Evolutionary conservation across 2,888 invertebrate genomes (phyloP), one percentile per base, ranked within the genome.

Genomic region (Meandrusa payeni): DNA sequence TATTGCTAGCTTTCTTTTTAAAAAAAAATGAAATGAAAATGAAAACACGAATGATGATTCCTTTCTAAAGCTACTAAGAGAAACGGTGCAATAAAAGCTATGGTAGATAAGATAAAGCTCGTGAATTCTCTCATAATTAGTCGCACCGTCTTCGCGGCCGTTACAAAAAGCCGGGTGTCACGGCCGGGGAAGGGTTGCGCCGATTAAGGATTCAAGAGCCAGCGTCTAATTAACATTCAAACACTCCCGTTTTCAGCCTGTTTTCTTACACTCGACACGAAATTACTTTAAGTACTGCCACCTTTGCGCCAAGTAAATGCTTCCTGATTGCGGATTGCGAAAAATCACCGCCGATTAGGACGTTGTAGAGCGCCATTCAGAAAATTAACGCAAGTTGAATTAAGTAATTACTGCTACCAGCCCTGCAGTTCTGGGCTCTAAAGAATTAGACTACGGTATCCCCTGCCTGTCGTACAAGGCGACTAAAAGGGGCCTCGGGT

Each of bases 191-290:
- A 61, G 69, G 70, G 69, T 66, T 70, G 63, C 61, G 56, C 46
- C 69, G 70, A 78, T 80, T 80, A 78, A 67, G 61, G 64, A 77
- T 79, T 80, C 72, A 78, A 78, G 75, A 73, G 73, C 68, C 61
- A 59, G 57, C 52, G 58, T 64, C 71, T 79, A 81, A 82, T 81
- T 81, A 81, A 69, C 76, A 71, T 61, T 59, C 55, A 58, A 55
- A 61, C 60, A 58, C 64, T 63, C 59, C 55, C 65, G 62, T 63
- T 69, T 67, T 61, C 63, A 60, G 64, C 54, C 70, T 76, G 70
- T 78, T 81, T 78, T 62, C 69, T 70, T 57, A 59, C 65, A 65
- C 67, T 74, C 63, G 52, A 65, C 58, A 51, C 55, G 48, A 61
- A 71, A 70, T 72, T 70, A 66, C 66, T 49, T 59, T 51, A 60